These are phyloP conservation scores for Zoanthus gigantus DNA, from an alignment of 92 coral and sea anemone species.

Conservation along the genomic window DNA sequence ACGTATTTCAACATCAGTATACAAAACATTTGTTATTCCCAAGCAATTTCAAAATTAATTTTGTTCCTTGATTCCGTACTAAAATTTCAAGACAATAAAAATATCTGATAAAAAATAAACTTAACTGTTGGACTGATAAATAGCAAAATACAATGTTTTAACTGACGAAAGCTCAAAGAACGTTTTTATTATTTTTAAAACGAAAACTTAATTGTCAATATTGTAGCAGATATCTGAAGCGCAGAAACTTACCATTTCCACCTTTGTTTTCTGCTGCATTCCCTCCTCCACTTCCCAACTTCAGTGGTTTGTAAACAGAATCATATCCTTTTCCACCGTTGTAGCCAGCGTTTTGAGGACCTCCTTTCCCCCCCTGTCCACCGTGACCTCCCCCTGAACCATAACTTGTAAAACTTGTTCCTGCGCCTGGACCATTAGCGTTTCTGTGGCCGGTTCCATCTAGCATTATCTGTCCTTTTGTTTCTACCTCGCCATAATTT, in stretches of 20 bases:
- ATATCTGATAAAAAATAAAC: too few species aligned
- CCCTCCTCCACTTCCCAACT: constrained; percentile 79
- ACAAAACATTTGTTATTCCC: too few species aligned
- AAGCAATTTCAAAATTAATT: too few species aligned
- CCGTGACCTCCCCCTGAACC: constrained; percentile 82
- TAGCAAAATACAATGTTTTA: too few species aligned
- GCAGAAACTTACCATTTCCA: constrained; percentile 54
- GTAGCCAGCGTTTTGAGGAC: constrained; percentile 21
- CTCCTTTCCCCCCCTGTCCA: constrained; percentile 68
- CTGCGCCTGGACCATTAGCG: constrained; percentile 63
- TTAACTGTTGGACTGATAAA: too few species aligned
- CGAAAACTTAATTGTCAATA: too few species aligned
- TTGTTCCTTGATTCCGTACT: too few species aligned
- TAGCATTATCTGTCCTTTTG: constrained; percentile 56
- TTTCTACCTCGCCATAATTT: constrained; percentile 67
- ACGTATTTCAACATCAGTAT: neutral
- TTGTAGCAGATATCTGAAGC: too few species aligned
- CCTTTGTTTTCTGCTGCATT: constrained; percentile 53
- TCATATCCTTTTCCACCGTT: constrained; percentile 64
- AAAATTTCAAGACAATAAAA: too few species aligned
- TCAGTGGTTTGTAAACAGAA: constrained; percentile 69
- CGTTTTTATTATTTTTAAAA: too few species aligned
- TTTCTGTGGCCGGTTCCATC: constrained; percentile 67
- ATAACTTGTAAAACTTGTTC: constrained; percentile 43
- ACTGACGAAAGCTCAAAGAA: too few species aligned